Conservation (phyloP, 92 coral and sea anemone genomes). For the Desmophyllum pertusum region DNA sequence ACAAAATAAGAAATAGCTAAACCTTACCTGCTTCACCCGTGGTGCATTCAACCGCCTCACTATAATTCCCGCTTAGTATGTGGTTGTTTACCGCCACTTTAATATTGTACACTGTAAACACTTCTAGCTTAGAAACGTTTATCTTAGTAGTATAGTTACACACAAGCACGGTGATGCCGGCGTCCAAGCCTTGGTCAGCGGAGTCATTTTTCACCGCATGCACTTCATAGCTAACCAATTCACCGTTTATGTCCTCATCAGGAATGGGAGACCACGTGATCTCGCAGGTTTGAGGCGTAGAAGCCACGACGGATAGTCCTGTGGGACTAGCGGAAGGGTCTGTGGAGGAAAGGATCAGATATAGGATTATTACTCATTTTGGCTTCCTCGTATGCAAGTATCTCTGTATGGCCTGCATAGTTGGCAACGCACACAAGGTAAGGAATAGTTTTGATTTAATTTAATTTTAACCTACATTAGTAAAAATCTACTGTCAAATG, state of each 20-base stretch:
- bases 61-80: slow-evolving; percentile 1
- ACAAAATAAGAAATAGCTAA: not conserved
- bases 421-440: no score
- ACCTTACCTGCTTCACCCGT: slow-evolving; percentile 16
- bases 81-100: slow-evolving; percentile 1
- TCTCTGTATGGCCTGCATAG: no score
- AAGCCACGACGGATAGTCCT: not conserved
- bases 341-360: not conserved
- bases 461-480: no score
- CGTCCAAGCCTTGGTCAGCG: not conserved
- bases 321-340: slow-evolving; percentile 24
- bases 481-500: no score
- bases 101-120: not conserved
- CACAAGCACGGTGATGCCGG: not conserved
- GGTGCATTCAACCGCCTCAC: slow-evolving; percentile 17
- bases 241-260: not conserved
- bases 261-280: slow-evolving; percentile 1
- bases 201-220: not conserved
- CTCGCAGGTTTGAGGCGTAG: not conserved
- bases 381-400: no score
- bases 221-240: not conserved
- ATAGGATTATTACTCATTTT: not conserved
- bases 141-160: not conserved
- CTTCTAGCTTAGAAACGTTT: not conserved
- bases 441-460: no score